A percentile compares a stretch with the other conserved stretches of the same genome.
These are phyloP conservation scores for Limnothrissa miodon DNA, from an alignment of 2,113 vertebrate genomes.

Conservation along the genomic window DNA sequence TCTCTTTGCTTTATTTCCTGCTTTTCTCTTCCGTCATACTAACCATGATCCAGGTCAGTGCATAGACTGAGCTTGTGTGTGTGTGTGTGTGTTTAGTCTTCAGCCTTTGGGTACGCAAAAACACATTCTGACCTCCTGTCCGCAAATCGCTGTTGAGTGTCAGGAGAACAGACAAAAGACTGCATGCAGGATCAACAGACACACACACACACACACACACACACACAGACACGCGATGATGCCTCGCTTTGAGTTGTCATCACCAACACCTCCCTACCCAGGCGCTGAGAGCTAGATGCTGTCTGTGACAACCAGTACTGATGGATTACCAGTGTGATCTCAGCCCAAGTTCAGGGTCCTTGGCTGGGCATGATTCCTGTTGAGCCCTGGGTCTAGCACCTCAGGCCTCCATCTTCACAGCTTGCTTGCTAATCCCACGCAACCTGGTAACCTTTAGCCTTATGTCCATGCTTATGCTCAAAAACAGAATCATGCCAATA, in stretches of 20 bases:
- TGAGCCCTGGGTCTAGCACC: not conserved
- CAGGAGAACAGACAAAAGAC: too few species aligned
- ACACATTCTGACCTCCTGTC: not conserved
- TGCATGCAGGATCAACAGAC: not conserved
- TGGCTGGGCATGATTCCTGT: not conserved
- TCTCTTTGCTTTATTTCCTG: not conserved
- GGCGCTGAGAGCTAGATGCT: not conserved
- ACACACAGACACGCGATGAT: not conserved
- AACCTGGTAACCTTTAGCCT: not conserved
- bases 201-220: not conserved
- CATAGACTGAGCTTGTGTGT: conserved; percentile 32
- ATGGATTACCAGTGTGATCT: not conserved
- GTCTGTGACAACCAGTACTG: not conserved
- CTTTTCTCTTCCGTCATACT: conserved; percentile 16
- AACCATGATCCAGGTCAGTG: conserved; percentile 70
- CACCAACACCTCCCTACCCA: not conserved
- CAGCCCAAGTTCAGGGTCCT: not conserved
- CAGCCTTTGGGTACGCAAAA: not conserved
- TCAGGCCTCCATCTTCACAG: not conserved
- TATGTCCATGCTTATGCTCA: not conserved
- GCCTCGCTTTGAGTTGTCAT: not conserved
- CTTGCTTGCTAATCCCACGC: not conserved
- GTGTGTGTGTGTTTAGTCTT: conserved; percentile 4
- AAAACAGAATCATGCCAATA: not conserved
- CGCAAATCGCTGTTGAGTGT: too few species aligned